A percentile compares a stretch with the other conserved stretches of the same genome.
phyloP scores from a whole-genome alignment of 1,140 invertebrate genomes.

The Hylaeus anthracinus region DNA sequence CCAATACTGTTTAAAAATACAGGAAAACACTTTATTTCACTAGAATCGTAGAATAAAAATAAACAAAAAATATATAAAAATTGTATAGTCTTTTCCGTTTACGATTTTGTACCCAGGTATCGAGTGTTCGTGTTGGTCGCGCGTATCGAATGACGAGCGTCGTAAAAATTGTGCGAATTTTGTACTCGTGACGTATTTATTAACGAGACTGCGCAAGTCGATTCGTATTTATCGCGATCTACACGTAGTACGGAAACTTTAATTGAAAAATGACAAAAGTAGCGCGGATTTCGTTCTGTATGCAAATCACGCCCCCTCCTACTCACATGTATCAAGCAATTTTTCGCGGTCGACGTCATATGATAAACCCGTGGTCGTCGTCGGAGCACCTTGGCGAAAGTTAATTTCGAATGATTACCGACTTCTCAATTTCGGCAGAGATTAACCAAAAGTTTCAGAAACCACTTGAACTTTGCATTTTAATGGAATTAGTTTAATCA shows the following conservation, averaged over 20 bases:
- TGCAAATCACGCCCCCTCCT: constrained; percentile 22
- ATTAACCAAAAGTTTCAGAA: neutral
- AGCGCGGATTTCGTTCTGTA: constrained; percentile 10
- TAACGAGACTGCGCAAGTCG: neutral
- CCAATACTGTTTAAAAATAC: too few relatives aligned
- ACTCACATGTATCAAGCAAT: neutral
- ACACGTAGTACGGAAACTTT: neutral
- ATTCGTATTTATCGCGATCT: neutral
- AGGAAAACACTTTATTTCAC: too few relatives aligned
- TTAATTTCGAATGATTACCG: constrained; percentile 11
- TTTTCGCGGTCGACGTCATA: neutral
- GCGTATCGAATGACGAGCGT: neutral
- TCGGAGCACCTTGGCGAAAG: neutral
- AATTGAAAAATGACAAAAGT: neutral
- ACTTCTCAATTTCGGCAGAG: neutral
- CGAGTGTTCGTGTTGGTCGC: neutral
- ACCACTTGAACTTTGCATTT: neutral
- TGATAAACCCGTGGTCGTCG: neutral
- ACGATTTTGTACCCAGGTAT: neutral
- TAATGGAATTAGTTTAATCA: neutral
- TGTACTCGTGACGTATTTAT: neutral
- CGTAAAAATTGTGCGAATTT: neutral
- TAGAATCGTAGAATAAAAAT: too few relatives aligned
- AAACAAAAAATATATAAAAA: too few relatives aligned
- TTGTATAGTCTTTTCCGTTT: neutral